Percentiles rank a stretch among this genome's conserved stretches.
Conservation (phyloP, 1,140 invertebrate genomes). For the Pentalonia nigronervosa region DNA sequence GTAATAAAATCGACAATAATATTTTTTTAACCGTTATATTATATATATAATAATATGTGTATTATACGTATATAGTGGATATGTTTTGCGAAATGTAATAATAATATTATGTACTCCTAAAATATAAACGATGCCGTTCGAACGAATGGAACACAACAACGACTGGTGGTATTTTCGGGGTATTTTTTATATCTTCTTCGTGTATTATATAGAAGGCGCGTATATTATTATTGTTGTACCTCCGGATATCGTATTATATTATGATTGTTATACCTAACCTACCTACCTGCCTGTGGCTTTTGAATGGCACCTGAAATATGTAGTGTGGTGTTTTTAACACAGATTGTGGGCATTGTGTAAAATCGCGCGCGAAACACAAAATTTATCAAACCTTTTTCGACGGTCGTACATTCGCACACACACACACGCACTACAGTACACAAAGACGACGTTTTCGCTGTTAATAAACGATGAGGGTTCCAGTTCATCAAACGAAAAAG, state of each 20-base stretch:
- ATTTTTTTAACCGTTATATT: slow-evolving; percentile 8
- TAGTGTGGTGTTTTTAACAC: background rate
- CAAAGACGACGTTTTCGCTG: background rate
- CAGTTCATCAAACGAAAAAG: background rate
- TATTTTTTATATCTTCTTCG: background rate
- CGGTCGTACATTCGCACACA: background rate
- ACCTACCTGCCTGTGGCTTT: background rate
- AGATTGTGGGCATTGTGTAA: background rate
- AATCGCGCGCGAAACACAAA: background rate
- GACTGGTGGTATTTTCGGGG: background rate
- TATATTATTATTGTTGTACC: background rate
- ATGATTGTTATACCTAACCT: background rate
- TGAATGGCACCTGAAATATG: background rate
- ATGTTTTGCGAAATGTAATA: background rate
- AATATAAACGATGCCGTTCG: background rate
- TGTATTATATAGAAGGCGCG: background rate
- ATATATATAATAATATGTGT: background rate
- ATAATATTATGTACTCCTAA: background rate
- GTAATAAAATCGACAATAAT: slow-evolving; percentile 9
- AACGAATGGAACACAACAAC: background rate
- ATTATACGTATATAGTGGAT: background rate
- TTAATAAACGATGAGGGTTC: background rate
- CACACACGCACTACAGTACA: background rate
- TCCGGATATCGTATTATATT: background rate
- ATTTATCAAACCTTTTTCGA: background rate